Evolutionary conservation across 2,888 invertebrate genomes (phyloP), one percentile per base, ranked within the genome.

Genomic region (Phania funesta): DNA sequence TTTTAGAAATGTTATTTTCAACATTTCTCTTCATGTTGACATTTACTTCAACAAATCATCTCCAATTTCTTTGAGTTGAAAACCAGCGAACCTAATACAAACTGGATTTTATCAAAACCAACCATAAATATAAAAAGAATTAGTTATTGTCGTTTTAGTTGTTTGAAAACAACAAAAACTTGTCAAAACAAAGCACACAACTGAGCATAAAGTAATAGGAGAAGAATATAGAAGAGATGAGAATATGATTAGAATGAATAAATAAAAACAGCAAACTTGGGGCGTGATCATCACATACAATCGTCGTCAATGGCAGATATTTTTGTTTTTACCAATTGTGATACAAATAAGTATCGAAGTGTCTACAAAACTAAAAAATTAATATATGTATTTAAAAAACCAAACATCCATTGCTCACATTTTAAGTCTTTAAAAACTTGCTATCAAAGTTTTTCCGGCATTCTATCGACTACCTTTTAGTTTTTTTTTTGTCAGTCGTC

Each of bases 241-340:
- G 35, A 44, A 41, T 60, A 76, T 76, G 29, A 65, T 24, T 46
- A n/a, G 29, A 67, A 58, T 52, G 24, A 65, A 52, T 52, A 70
- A 74, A 78, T 50, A 74, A 52, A 76, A 74, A 78, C 60, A 56
- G 29, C 65, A 56, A 78, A 75, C 58, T 75, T 82, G 78, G 80
- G 82, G 82, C 78, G 82, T 82, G 82, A 82, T 82, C 82, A 74
- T 82, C 60, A 80, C 64, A 73, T 54, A 76, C 46, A 60, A 44
- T 50, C 65, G 46, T 48, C 67, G 58, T 56, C 77, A 70, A 65
- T 74, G 68, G 54, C 68, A 65, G 32, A 46, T 48, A 38, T 38
- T 70, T n/a, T n/a, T n/a, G n/a, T n/a, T n/a, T 35, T 54, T 67
- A 58, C 32, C 56, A 3, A 46, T 35, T 13, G 32, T 35, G 1